phyloP scores from a whole-genome alignment of 2,888 invertebrate species.

The Cyaniris semiargus region DNA sequence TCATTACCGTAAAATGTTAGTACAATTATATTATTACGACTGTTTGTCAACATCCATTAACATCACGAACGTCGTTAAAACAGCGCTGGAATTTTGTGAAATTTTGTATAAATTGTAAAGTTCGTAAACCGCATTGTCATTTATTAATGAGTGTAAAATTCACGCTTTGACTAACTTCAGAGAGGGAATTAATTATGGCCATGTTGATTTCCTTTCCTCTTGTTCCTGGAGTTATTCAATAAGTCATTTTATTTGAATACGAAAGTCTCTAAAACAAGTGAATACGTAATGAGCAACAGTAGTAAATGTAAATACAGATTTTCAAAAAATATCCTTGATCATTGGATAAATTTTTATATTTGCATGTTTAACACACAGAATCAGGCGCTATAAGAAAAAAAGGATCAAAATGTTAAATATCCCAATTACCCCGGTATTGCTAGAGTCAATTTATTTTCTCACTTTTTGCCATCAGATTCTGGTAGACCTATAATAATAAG shows the following conservation, averaged over 20 bases:
- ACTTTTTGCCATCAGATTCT: too few relatives aligned
- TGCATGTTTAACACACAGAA: too few relatives aligned
- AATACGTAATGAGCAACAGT: not conserved
- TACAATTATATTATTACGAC: not conserved
- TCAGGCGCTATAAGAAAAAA: too few relatives aligned
- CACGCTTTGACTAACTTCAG: conserved; percentile 12
- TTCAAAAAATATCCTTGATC: too few relatives aligned
- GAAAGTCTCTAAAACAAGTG: not conserved
- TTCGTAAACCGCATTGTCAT: not conserved
- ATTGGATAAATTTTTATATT: too few relatives aligned
- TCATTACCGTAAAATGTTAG: not conserved
- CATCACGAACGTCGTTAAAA: not conserved
- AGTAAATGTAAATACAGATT: too few relatives aligned
- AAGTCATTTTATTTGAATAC: not conserved
- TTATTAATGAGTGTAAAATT: conserved; percentile 15
- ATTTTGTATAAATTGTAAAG: conserved; percentile 6
- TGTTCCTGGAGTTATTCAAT: not conserved
- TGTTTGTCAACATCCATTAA: not conserved
- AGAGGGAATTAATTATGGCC: not conserved
- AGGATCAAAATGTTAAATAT: too few relatives aligned
- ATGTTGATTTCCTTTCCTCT: conserved; percentile 1
- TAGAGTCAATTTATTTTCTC: too few relatives aligned
- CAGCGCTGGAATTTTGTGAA: not conserved
- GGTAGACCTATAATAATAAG: too few relatives aligned
- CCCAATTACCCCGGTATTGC: too few relatives aligned